Conservation (phyloP, 2,888 invertebrate genomes). For the Lasioglossum leucozonium region DNA sequence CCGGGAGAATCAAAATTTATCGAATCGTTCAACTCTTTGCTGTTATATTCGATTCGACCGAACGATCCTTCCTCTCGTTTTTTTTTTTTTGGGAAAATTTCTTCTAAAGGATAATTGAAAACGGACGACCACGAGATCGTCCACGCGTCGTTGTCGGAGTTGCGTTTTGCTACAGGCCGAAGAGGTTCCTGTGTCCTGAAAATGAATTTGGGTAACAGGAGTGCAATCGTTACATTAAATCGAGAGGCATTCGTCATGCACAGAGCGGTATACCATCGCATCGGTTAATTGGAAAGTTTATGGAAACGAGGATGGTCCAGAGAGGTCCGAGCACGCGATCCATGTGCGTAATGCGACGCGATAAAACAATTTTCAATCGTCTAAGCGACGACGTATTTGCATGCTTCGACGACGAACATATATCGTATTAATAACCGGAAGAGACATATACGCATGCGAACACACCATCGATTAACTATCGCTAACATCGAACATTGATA, state of each 20-base stretch:
- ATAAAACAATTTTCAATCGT: not conserved
- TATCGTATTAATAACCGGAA: not conserved
- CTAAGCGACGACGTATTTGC: not conserved
- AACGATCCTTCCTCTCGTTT: too few species aligned
- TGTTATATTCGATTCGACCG: too few species aligned
- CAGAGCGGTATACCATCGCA: not conserved
- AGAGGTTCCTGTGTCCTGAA: not conserved
- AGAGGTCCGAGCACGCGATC: too few species aligned
- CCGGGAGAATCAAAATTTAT: not conserved
- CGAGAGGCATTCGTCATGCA: constrained; percentile 16
- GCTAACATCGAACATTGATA: not conserved
- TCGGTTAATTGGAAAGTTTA: not conserved
- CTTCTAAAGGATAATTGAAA: too few species aligned
- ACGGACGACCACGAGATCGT: too few species aligned
- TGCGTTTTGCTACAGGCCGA: not conserved
- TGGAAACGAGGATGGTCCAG: constrained; percentile 23
- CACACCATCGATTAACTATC: not conserved
- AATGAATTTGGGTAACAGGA: not conserved
- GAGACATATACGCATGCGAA: constrained; percentile 25
- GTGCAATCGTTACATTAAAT: not conserved
- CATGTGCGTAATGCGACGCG: not conserved
- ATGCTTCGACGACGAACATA: not conserved
- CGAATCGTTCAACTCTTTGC: too few species aligned
- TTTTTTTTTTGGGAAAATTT: too few species aligned
- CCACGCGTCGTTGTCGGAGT: too few species aligned